A percentile compares a stretch with the other conserved stretches of the same genome.
Conservation (phyloP, 2,113 vertebrate genomes). For the Motacilla tschutschensis region DNA sequence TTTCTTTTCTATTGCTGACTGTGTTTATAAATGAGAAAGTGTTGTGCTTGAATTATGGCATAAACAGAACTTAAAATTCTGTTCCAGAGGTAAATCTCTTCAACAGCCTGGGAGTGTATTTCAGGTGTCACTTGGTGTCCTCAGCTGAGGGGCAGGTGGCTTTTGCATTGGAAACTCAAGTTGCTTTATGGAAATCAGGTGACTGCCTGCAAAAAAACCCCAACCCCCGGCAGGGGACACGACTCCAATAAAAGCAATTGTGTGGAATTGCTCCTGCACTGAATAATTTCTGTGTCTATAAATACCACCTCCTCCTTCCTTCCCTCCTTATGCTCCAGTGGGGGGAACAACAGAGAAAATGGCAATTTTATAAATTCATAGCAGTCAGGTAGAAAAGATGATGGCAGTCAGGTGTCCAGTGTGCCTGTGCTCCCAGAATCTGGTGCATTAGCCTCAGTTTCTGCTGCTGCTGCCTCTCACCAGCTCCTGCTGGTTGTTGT, state of each 20-base stretch:
- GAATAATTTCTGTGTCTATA: not conserved
- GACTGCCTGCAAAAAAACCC: not conserved
- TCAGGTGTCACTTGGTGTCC: not conserved
- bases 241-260: not conserved
- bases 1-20: not conserved
- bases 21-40: not conserved
- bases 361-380: not conserved
- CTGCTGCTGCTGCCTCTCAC: not conserved
- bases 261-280: slow-evolving; percentile 1
- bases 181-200: not conserved
- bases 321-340: not conserved
- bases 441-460: not conserved
- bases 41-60: not conserved
- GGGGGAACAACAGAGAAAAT: not conserved
- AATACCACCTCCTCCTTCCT: not conserved
- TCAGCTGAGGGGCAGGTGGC: not conserved
- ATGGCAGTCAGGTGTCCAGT: not conserved
- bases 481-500: not conserved
- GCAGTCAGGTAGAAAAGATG: not conserved
- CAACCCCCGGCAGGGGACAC: not conserved
- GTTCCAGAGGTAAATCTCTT: not conserved
- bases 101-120: not conserved
- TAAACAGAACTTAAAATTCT: not conserved
- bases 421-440: not conserved
- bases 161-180: not conserved